Base-by-base conservation (phyloP, 1,140 invertebrate genomes). In the Drosophila lowei region DNA sequence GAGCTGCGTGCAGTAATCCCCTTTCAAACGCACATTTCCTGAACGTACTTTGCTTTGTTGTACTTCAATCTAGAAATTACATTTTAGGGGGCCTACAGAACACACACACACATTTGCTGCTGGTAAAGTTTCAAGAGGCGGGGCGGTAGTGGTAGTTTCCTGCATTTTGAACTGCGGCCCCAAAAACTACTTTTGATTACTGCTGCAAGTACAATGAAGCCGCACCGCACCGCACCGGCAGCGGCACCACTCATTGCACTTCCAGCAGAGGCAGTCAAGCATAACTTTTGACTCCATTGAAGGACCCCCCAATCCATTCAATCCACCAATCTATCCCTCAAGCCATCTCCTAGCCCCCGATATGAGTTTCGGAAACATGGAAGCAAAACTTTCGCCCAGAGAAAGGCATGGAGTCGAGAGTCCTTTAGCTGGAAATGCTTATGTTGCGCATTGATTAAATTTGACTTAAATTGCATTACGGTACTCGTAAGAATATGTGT, bases 251-350 rank as follows among this genome's bases (percentile, higher is more conserved):
- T 77, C 72, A 79, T 66, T 76, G 80, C 30, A 8, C 60, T 34
- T 47, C 59, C 72, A 75, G 72, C 60, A 63, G 28, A 30, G 57
- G 67, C 80, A 85, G 63, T 73, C 59, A 54, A 64, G 81, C 83
- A 86, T 85, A 85, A 86, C 81, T 85, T 85, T 81, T 86, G 65
- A 81, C 81, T 86, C 83, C 77, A 81, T 85, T 77, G 81, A 85
- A 38, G 30, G 9, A 34, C 46, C 44, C 21, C 7, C 23, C 30
- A 57, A 15, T 16, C 46, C 16, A n/a, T 48, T 43, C 44, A 38
- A 11, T 44, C 43, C 42, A 77, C 67, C 68, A 77, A 71, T 75
- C 30, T 9, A 34, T 34, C 30, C 30, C 30, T 34, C 30, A 34
- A 34, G 30, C 9, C 30, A 11, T 9, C 30, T 34, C 8, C 9